phyloP scores from a whole-genome alignment of 2,888 invertebrate species.

The Cinara cedri region DNA sequence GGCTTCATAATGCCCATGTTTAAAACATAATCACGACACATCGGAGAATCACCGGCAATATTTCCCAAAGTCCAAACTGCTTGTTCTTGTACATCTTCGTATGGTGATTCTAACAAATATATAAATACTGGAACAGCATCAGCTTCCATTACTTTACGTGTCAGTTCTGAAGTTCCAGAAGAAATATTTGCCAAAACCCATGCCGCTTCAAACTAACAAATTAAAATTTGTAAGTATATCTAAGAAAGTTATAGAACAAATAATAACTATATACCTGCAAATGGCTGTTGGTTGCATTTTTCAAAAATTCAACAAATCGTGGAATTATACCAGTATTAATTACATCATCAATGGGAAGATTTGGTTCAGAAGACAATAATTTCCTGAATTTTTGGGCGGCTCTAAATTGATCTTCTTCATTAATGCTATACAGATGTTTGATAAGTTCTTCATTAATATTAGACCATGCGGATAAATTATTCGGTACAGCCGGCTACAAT shows the following conservation, averaged over 20 bases:
- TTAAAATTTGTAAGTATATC: not conserved
- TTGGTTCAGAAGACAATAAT: conserved; percentile 90
- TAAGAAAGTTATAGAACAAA: not conserved
- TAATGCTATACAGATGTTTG: conserved; percentile 77
- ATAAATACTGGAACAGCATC: conserved; percentile 93
- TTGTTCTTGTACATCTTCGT: conserved; percentile 94
- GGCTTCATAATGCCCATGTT: conserved; percentile 84
- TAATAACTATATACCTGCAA: conserved; percentile 59
- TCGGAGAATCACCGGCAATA: conserved; percentile 94
- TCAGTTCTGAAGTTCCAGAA: conserved; percentile 94
- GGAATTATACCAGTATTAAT: conserved; percentile 93
- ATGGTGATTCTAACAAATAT: conserved; percentile 76
- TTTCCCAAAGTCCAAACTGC: conserved; percentile 97
- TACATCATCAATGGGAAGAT: conserved; percentile 97
- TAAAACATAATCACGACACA: conserved; percentile 89
- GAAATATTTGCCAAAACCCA: conserved; percentile 99
- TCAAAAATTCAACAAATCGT: conserved; percentile 91
- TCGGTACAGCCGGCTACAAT: conserved; percentile 27
- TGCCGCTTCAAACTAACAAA: conserved; percentile 92
- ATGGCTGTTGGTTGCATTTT: conserved; percentile 56
- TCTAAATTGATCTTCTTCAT: conserved; percentile 76
- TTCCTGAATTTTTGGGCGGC: conserved; percentile 88
- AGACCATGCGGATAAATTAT: conserved; percentile 10
- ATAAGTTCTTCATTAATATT: conserved; percentile 83
- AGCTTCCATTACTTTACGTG: conserved; percentile 89